phyloP scores from a whole-genome alignment of 2,113 vertebrate species.

The Drymodes brunneopygia region DNA sequence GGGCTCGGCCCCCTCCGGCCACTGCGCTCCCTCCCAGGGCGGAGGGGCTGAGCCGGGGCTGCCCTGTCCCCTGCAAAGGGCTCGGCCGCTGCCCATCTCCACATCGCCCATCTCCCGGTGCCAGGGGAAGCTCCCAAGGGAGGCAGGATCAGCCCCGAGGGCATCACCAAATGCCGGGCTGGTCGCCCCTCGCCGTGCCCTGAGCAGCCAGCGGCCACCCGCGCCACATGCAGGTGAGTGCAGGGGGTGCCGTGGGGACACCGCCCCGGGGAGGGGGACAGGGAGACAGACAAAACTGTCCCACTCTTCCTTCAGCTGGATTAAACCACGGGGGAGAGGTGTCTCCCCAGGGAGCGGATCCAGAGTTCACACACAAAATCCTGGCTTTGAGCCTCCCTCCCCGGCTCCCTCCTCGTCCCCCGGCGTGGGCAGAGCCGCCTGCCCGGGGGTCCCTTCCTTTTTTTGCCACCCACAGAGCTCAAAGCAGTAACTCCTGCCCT shows the following conservation, averaged over 20 bases:
- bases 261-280: background rate
- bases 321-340: background rate
- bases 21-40: background rate
- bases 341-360: background rate
- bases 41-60: background rate
- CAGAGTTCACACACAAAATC: accelerated
- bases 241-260: background rate
- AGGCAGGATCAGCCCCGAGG: background rate
- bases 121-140: background rate
- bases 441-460: background rate
- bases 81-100: background rate
- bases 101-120: accelerated
- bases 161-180: background rate
- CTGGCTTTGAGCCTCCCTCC: background rate
- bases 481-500: background rate
- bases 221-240: conserved; percentile 7
- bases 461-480: background rate
- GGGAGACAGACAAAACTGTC: accelerated
- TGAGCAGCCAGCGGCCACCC: background rate
- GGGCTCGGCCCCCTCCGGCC: background rate
- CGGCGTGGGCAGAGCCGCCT: accelerated
- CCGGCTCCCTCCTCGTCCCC: accelerated
- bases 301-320: background rate
- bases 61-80: background rate
- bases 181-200: background rate